Conservation (phyloP, 2,888 invertebrate species). For the Chymomyza caudatula region DNA sequence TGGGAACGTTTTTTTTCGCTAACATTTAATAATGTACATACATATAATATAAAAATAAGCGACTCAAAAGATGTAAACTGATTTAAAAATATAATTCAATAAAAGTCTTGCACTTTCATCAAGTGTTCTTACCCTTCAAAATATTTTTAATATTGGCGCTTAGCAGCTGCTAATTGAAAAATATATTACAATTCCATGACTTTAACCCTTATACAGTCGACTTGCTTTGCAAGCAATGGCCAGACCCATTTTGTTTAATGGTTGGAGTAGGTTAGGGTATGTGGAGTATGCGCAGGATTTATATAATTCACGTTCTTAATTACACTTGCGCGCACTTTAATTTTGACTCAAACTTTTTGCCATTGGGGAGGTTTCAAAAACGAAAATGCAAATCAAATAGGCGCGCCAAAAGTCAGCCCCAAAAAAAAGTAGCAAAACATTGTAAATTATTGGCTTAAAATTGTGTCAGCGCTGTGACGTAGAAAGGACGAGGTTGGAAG, state of each 20-base stretch:
- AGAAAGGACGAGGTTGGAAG: neutral
- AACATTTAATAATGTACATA: too few species aligned
- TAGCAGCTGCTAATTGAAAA: slow-evolving; percentile 55
- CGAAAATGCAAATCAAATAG: slow-evolving; percentile 11
- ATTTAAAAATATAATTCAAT: too few species aligned
- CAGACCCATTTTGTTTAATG: slow-evolving; percentile 46
- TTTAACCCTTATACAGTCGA: slow-evolving; percentile 66
- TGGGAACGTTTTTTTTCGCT: too few species aligned
- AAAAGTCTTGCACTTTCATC: too few species aligned
- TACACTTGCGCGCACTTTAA: slow-evolving; percentile 72
- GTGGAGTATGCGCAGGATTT: slow-evolving; percentile 32
- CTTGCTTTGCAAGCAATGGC: slow-evolving; percentile 54
- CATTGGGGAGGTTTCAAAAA: slow-evolving; percentile 10
- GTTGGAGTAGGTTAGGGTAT: slow-evolving; percentile 1
- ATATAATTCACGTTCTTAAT: slow-evolving; percentile 66
- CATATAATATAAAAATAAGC: too few species aligned
- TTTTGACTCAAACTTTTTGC: slow-evolving; percentile 42
- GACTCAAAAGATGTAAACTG: too few species aligned
- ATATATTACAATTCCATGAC: slow-evolving; percentile 62
- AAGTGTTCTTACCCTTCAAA: too few species aligned
- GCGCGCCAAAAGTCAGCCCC: slow-evolving; percentile 52
- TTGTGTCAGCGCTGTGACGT: slow-evolving; percentile 12
- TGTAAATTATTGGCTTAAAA: slow-evolving; percentile 71
- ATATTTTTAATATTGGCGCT: neutral
- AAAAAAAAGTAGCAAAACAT: slow-evolving; percentile 46